Base-by-base conservation (phyloP, 2,797 vertebrate species). In the Crocidura indochinensis region DNA sequence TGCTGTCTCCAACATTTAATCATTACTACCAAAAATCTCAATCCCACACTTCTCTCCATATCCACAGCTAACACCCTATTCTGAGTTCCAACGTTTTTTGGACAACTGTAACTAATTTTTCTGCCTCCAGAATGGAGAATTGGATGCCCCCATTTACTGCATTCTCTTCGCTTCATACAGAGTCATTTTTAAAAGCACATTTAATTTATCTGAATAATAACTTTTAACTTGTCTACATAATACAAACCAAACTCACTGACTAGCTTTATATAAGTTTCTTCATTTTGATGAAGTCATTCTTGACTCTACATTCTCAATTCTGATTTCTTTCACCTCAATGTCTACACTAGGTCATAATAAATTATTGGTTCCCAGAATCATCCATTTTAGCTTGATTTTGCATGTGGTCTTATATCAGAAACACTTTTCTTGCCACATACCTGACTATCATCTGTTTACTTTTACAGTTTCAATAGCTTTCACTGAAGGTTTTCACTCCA, bases 291-390 rank as follows among this genome's bases (percentile, higher is more conserved):
- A 72, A 60, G 38, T 38, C 38, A n/a, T 51, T 64, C 60, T 80
- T 74, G 29, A 14, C 47, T 76, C 85, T 86, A 12, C 64, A 80
- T 4, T 56, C 31, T 90, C 87, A 78, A 5, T 80, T 73, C 84
- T 71, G 64, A 56, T 31, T 49, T 47, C 51, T 78, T 69, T 69
- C 38, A 46, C 27, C 31, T 62, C 44, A 31, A 62, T 29, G 24
- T 73, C 79, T 89, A 27, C 20, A 24, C 56, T 31, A 10, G 4
- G 75, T 73, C 47, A 2, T 53, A 24, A 81, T 72, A 84, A 60
- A 29, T 60, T 14, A 31, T 38, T 31, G 38, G 4, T 56, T 83
- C n/a, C 60, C 64, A 81, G 47, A 75, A 20, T 19, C 49, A 88
- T 85, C 79, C 47, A 49, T 88, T 10, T 19, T 47, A 53, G 29